Evolutionary conservation across 2,113 vertebrate genomes (phyloP), one percentile per base, ranked within the genome.

Genomic region (Cyrtonyx montezumae): DNA sequence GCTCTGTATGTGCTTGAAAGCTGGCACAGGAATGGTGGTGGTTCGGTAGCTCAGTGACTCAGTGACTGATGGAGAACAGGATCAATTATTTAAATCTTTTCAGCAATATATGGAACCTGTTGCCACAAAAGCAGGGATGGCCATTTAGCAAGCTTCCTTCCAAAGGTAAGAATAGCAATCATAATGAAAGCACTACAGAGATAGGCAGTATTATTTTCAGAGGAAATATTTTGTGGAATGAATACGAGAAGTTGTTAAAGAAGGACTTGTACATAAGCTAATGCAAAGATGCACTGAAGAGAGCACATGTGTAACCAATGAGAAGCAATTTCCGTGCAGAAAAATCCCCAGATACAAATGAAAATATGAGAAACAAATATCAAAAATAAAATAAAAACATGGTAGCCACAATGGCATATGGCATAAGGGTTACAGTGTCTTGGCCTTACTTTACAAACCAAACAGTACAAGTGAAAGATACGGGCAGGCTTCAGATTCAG

Each of bases 321-420:
- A 91, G 74, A 87, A 89, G 46, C 91, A 13, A 90, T 51, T 91
- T 63, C n/a, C 58, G 59, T n/a, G 19, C 32, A 93, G 63, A 53
- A 25, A 95, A 91, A 91, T 40, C 48, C 55, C 19, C 8, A 3
- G 25, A 43, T 49, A 79, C 74, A 89, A 94, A 95, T 30, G 94
- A 37, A 95, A 93, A 78, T 20, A 61, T 94, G 62, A 87, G 90
- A 87, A 73, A 21, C 94, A 95, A 93, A 74, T 42, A 66, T 9
- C 1, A 46, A 84, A 94, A 88, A 20, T 28, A 56, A 69, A 84
- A 78, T 32, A 74, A 75, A 51, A 8, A 34, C 28, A 8, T 43
- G 9, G 22, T 59, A 92, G 14, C 36, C 42, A 83, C 28, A 2
- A 19, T 26, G 13, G 46, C 62, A 22, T 51, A 66, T 26, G 14